Percentiles rank a stretch among this genome's conserved stretches.
Evolutionary conservation across 1,140 invertebrate genomes (phyloP).

Genomic region (Aphelenchoides avenae): DNA sequence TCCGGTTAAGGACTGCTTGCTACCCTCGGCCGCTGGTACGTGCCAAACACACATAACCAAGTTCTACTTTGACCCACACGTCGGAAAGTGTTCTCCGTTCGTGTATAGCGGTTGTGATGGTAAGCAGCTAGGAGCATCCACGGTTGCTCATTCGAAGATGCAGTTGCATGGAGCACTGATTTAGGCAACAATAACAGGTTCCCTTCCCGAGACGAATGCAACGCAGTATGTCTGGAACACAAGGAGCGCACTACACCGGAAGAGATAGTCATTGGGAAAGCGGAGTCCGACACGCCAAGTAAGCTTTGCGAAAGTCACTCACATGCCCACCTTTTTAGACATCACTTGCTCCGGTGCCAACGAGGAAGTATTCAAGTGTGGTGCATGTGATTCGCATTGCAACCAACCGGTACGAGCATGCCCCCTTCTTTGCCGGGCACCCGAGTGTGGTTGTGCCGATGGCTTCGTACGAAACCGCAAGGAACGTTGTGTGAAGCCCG

Average conservation of each 20-base stretch:
- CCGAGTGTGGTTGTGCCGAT: conserved; percentile 31
- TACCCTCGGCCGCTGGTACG: conserved; percentile 9
- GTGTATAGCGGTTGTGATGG: conserved; percentile 54
- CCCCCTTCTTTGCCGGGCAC: conserved; percentile 18
- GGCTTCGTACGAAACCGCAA: conserved; percentile 17
- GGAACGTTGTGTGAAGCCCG: conserved; percentile 5
- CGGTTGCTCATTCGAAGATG: no score
- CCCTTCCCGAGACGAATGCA: conserved; percentile 30
- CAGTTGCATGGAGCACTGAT: no score
- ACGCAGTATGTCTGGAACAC: conserved; percentile 29
- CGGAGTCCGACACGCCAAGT: background rate
- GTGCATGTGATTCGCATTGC: conserved; percentile 32
- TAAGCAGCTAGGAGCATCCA: no score
- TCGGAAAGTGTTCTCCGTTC: conserved; percentile 39
- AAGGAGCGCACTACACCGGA: conserved; percentile 12
- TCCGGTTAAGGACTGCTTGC: conserved; percentile 24
- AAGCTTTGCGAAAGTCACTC: no score
- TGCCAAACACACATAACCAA: conserved; percentile 13
- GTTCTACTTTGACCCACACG: conserved; percentile 20
- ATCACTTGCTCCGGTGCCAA: conserved; percentile 17
- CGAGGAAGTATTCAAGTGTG: conserved; percentile 22
- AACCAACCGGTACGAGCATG: conserved; percentile 16
- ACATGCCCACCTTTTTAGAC: conserved; percentile 1
- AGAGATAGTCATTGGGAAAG: background rate
- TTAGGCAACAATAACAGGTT: conserved; percentile 59